Conservation (phyloP, 2,113 vertebrate species). For the Vulpes vulpes region DNA sequence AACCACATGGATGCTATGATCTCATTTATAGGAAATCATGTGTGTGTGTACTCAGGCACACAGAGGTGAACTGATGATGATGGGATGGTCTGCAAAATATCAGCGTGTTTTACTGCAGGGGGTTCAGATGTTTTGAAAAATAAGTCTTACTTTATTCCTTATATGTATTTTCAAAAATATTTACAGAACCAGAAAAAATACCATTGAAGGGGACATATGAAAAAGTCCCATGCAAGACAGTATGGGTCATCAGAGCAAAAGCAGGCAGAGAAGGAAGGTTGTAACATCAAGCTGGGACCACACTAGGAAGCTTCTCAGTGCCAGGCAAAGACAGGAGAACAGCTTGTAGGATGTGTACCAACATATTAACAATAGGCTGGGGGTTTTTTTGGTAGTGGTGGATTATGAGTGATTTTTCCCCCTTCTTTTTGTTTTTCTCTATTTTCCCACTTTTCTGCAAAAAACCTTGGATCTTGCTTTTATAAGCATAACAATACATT, state of each 20-base stretch:
- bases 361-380: not conserved
- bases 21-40: not conserved
- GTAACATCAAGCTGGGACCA: not conserved
- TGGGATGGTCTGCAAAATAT: not conserved
- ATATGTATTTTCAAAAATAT: not conserved
- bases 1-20: not conserved
- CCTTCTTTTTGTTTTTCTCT: not conserved
- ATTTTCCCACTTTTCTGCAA: constrained; percentile 25
- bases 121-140: not conserved
- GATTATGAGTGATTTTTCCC: not conserved
- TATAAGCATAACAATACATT: not conserved
- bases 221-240: not conserved
- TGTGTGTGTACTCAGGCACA: not conserved
- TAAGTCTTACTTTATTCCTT: not conserved
- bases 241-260: not conserved
- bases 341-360: not conserved
- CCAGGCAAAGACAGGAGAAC: accelerated
- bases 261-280: not conserved
- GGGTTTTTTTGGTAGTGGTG: not conserved
- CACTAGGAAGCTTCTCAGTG: not conserved
- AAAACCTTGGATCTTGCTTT: not conserved
- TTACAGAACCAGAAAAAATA: not conserved
- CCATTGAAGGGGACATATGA: not conserved
- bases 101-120: not conserved
- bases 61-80: not conserved